Base-by-base conservation (phyloP, 2,113 vertebrate species). In the Colius striatus region DNA sequence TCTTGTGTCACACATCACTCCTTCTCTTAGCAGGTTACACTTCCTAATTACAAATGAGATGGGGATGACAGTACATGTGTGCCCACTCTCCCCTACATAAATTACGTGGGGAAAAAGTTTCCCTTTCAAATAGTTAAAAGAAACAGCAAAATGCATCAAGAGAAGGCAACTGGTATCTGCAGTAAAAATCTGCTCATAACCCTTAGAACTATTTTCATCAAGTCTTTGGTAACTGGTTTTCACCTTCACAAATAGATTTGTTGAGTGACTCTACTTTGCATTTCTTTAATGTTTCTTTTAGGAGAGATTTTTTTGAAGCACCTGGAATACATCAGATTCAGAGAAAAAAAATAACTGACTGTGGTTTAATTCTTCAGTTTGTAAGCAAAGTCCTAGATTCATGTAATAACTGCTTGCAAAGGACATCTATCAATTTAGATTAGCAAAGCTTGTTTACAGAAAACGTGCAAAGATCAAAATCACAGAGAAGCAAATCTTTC, bases 401-500 rank as follows among this genome's bases (percentile, higher is more conserved):
- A 71, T 19, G 71, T 6, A 71, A 83, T 27, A 60, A 22, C 16
- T 30, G 65, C 89, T 67, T 23, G 63, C 92, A 90, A 86, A 94
- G 83, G 94, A 89, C 93, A 92, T 38, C 76, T 86, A 90, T 81
- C 93, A 86, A 90, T 93, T 94, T 23, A 65, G 83, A 92, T 94
- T 95, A 90, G 93, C 92, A 95, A 47, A 90, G 53, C 90, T 89
- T 95, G 83, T 84, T 95, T 86, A 90, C 76, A 90, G 90, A 67
- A 90, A 96, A 88, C 61, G 45, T 68, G 65, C 70, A 72, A 81
- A 95, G 93, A 96, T 93, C 79, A 93, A 94, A 95, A 94, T 78
- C 65, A 36, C 1, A 61, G 47, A 34, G 54, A 93, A 90, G 41
- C 54, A 89, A 75, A 90, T 51, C 80, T 66, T 66, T 17, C 51